Evolutionary conservation across 2,888 invertebrate species (phyloP).

Genomic region (Zaprionus lineosus): DNA sequence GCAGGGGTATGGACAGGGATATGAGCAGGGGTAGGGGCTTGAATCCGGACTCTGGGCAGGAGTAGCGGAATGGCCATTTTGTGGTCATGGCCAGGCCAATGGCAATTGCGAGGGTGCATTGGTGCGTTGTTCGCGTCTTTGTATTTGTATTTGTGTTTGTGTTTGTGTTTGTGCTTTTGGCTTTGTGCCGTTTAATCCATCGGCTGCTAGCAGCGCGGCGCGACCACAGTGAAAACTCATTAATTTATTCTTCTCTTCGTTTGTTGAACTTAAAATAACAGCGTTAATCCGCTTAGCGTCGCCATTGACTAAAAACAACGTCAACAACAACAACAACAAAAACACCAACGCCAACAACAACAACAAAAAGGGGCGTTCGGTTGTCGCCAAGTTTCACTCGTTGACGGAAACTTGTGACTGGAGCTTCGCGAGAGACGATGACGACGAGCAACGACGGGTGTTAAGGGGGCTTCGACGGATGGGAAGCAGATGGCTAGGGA

Average conservation of each 20-base stretch:
- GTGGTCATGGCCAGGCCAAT: slow-evolving; percentile 53
- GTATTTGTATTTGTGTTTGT: slow-evolving; percentile 27
- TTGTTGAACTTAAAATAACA: slow-evolving; percentile 78
- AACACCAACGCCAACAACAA: slow-evolving; percentile 8
- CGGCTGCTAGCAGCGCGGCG: slow-evolving; percentile 24
- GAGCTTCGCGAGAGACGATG: too few relatives aligned
- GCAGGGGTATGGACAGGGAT: not conserved
- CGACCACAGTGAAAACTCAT: slow-evolving; percentile 79
- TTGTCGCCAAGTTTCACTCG: slow-evolving; percentile 34
- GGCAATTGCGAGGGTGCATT: slow-evolving; percentile 38
- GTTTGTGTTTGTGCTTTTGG: slow-evolving; percentile 62
- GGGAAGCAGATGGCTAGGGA: too few relatives aligned
- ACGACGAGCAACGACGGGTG: too few relatives aligned
- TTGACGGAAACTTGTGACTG: slow-evolving; percentile 6
- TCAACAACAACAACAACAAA: slow-evolving; percentile 27
- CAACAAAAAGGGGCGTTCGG: slow-evolving; percentile 9
- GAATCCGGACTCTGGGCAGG: too few relatives aligned
- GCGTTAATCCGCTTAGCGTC: slow-evolving; percentile 76
- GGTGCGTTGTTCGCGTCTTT: slow-evolving; percentile 28
- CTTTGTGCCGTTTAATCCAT: slow-evolving; percentile 67
- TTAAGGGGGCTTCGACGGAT: too few relatives aligned
- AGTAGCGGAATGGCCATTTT: slow-evolving; percentile 50
- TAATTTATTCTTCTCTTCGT: slow-evolving; percentile 80
- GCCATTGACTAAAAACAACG: slow-evolving; percentile 70
- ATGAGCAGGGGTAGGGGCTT: not conserved